phyloP scores from a whole-genome alignment of 2,888 invertebrate genomes.

The Autographa gamma region DNA sequence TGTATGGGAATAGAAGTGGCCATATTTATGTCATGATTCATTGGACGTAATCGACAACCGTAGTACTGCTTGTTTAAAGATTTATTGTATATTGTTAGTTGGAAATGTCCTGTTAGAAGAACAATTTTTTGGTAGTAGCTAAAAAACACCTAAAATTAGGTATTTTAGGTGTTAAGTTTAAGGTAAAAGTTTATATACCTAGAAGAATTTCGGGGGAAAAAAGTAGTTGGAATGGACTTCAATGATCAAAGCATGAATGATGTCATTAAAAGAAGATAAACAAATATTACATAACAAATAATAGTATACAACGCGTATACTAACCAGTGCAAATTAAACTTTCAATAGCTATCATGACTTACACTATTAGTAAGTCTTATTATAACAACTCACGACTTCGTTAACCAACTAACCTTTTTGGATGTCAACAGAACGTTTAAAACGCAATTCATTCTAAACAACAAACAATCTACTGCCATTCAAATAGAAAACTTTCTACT shows the following conservation, averaged over 20 bases:
- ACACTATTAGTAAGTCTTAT: background rate
- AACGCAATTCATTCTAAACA: constrained; percentile 32
- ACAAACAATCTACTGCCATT: constrained; percentile 22
- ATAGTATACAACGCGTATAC: too few relatives aligned
- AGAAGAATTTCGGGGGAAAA: too few relatives aligned
- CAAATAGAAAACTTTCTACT: constrained; percentile 39
- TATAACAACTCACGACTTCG: background rate
- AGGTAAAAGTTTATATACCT: too few relatives aligned
- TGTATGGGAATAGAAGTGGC: constrained; percentile 53
- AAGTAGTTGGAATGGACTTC: too few relatives aligned
- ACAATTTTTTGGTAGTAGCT: constrained; percentile 30
- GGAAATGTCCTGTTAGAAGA: constrained; percentile 8
- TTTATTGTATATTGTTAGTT: constrained; percentile 45
- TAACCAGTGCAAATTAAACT: background rate
- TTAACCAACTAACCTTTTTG: background rate
- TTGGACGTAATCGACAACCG: constrained; percentile 51
- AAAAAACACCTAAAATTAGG: too few relatives aligned
- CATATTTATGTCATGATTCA: constrained; percentile 57
- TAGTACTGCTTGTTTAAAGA: constrained; percentile 27
- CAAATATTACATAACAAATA: too few relatives aligned
- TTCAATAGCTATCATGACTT: background rate
- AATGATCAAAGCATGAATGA: too few relatives aligned
- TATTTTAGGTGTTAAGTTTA: too few relatives aligned
- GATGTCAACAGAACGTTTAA: constrained; percentile 1
- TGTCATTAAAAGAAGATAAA: too few relatives aligned